Evolutionary conservation across 1,140 invertebrate genomes (phyloP).

Genomic region (Bombus haemorrhoidalis): DNA sequence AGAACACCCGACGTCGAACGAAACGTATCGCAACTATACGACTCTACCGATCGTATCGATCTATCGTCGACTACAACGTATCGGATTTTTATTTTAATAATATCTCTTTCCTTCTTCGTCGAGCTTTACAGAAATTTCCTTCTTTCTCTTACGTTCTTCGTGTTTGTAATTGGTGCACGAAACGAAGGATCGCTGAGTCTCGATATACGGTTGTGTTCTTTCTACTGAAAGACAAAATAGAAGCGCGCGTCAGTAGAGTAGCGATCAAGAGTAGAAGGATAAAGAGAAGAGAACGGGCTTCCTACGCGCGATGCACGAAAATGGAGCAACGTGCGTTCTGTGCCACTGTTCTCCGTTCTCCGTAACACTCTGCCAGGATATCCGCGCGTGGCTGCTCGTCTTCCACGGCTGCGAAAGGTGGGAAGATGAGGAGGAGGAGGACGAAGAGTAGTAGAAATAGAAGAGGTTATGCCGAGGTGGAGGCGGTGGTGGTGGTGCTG

Average conservation of each 20-base stretch:
- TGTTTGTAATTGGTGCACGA: background rate
- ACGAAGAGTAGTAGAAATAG: conserved; percentile 57
- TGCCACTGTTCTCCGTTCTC: conserved; percentile 64
- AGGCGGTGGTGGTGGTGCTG: conserved; percentile 50
- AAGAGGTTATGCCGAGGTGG: conserved; percentile 40
- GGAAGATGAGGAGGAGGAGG: conserved; percentile 67
- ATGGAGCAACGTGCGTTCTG: conserved; percentile 64
- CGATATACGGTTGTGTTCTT: background rate
- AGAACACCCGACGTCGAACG: conserved; percentile 27
- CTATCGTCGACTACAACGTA: too few relatives aligned
- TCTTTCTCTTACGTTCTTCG: background rate
- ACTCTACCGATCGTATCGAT: too few relatives aligned
- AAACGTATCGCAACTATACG: background rate
- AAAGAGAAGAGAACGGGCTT: conserved; percentile 16
- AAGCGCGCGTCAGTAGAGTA: background rate
- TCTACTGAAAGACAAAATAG: background rate
- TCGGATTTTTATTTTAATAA: background rate
- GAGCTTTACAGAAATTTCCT: background rate
- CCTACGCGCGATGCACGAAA: conserved; percentile 55
- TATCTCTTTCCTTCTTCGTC: background rate
- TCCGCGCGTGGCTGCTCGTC: conserved; percentile 68
- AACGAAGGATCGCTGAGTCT: background rate
- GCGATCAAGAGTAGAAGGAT: background rate
- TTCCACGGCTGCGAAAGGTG: conserved; percentile 69
- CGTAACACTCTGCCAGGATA: conserved; percentile 67